Evolutionary conservation across 2,888 invertebrate species (phyloP).

Genomic region (Melangyna quadrimaculata): DNA sequence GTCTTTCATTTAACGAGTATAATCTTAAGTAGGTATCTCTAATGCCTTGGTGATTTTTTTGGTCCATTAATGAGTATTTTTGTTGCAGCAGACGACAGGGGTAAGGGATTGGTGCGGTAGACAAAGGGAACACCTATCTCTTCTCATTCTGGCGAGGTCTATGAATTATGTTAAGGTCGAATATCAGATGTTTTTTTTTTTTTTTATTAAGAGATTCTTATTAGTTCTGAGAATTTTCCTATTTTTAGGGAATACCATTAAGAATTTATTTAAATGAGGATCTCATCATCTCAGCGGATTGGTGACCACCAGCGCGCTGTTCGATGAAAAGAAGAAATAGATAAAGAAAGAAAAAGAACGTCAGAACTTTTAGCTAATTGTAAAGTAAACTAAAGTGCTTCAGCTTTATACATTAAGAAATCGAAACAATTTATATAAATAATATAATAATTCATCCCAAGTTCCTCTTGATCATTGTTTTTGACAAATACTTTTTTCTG

Average conservation of each 20-base stretch:
- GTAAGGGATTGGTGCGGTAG: slow-evolving; percentile 26
- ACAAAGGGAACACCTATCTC: slow-evolving; percentile 37
- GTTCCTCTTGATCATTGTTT: neutral
- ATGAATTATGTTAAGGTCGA: slow-evolving; percentile 71
- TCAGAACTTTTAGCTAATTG: neutral
- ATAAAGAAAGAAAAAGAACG: neutral
- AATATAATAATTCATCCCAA: neutral
- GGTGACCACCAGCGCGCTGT: slow-evolving; percentile 55
- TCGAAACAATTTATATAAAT: neutral
- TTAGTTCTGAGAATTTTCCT: slow-evolving; percentile 56
- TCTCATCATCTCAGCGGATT: neutral
- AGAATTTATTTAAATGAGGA: slow-evolving; percentile 16
- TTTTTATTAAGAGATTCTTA: slow-evolving; percentile 20
- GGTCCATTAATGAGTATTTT: slow-evolving; percentile 64
- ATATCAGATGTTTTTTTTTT: slow-evolving; percentile 59
- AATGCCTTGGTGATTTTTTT: slow-evolving; percentile 40
- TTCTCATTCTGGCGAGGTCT: slow-evolving; percentile 46
- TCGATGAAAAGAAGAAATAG: neutral
- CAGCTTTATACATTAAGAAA: neutral
- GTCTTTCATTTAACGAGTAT: slow-evolving; percentile 25
- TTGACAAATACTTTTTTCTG: neutral
- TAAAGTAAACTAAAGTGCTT: neutral
- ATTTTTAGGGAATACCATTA: slow-evolving; percentile 48
- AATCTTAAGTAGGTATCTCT: slow-evolving; percentile 65
- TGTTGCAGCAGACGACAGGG: neutral